A percentile compares a stretch with the other conserved stretches of the same genome.
These are phyloP conservation scores for Selene dorsalis DNA, from an alignment of 2,797 vertebrate genomes.

Conservation along the genomic window DNA sequence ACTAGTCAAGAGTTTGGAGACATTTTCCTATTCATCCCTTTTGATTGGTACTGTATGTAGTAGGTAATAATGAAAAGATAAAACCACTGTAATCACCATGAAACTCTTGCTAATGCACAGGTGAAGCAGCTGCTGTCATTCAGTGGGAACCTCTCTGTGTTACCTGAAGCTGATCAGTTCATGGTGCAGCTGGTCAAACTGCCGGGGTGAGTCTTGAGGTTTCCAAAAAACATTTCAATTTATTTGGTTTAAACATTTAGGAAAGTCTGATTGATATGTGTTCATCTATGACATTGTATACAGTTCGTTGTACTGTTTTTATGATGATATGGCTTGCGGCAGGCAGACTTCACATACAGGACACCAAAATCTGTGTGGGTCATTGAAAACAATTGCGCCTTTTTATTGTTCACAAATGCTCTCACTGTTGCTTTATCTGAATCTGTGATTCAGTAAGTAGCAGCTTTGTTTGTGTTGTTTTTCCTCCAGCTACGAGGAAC, in stretches of 20 bases:
- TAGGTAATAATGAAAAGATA: no score
- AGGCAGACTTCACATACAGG: no score
- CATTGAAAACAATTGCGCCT: no score
- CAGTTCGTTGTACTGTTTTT: not conserved
- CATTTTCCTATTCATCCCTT: no score
- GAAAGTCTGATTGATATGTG: not conserved
- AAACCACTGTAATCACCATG: not conserved
- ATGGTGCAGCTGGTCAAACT: conserved; percentile 86
- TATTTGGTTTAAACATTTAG: not conserved
- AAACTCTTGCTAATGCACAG: conserved; percentile 30
- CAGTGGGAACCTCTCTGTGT: conserved; percentile 73
- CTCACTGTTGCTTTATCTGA: no score
- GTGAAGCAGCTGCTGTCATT: conserved; percentile 82
- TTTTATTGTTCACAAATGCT: no score
- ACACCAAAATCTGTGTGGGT: no score
- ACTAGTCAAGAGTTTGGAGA: no score
- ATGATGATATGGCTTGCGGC: not conserved
- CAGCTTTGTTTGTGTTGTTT: conserved; percentile 1
- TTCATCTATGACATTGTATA: no score
- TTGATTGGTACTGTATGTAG: no score
- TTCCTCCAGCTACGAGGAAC: conserved; percentile 81
- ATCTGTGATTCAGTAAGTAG: not conserved
- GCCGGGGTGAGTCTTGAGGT: conserved; percentile 76
- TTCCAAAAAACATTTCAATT: not conserved
- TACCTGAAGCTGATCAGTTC: conserved; percentile 87